phyloP scores from a whole-genome alignment of 1,140 invertebrate species.

The Wasmannia auropunctata region DNA sequence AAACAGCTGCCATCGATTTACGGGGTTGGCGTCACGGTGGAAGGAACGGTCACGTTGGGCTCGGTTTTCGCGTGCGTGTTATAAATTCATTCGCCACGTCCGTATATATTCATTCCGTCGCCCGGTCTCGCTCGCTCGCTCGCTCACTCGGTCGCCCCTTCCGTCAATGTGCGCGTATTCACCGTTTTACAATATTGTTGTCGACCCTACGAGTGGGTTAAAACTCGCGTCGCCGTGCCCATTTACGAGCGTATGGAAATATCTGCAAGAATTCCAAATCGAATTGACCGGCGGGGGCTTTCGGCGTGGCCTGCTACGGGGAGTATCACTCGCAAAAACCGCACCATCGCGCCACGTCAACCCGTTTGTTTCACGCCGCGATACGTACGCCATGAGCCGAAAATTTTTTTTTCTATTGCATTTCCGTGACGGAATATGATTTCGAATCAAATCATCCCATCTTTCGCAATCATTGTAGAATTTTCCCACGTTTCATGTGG shows the following conservation, averaged over 20 bases:
- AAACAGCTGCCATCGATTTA: slow-evolving; percentile 57
- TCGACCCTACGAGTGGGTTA: slow-evolving; percentile 37
- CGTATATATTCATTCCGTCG: slow-evolving; percentile 45
- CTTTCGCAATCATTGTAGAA: neutral
- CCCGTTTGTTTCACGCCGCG: slow-evolving; percentile 39
- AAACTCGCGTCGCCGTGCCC: slow-evolving; percentile 28
- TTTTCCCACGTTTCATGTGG: neutral
- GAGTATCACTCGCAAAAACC: slow-evolving; percentile 52
- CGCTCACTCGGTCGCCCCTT: neutral
- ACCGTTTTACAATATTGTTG: slow-evolving; percentile 51
- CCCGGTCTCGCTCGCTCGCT: neutral
- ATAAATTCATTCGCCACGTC: slow-evolving; percentile 47
- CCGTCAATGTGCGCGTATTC: slow-evolving; percentile 3
- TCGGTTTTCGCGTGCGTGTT: slow-evolving; percentile 39
- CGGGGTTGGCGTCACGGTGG: slow-evolving; percentile 20
- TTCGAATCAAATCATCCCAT: neutral
- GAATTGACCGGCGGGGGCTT: slow-evolving; percentile 28
- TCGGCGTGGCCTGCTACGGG: slow-evolving; percentile 1
- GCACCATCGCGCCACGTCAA: neutral
- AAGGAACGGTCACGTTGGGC: slow-evolving; percentile 41
- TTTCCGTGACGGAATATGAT: slow-evolving; percentile 13
- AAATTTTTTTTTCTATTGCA: slow-evolving; percentile 7
- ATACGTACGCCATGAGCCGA: slow-evolving; percentile 32
- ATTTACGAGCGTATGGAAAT: slow-evolving; percentile 47
- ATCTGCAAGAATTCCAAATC: slow-evolving; percentile 51